Conservation (phyloP, 2,113 vertebrate species). For the Phasianus colchicus region DNA sequence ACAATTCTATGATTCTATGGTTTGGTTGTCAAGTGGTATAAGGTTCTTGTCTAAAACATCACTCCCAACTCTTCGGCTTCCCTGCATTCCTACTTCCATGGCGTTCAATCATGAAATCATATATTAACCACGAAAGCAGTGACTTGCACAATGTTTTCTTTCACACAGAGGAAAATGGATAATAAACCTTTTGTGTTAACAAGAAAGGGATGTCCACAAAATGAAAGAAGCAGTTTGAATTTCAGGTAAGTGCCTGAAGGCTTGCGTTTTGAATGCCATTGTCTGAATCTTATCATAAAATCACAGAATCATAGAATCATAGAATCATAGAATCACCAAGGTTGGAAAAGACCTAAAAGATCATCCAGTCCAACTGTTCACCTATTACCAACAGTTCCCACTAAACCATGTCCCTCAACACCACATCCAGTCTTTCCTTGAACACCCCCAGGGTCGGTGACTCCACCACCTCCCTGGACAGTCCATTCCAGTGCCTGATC, state of each 20-base stretch:
- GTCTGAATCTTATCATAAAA: not conserved
- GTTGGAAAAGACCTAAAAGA: too few relatives aligned
- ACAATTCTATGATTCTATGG: too few relatives aligned
- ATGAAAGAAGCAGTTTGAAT: not conserved
- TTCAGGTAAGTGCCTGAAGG: not conserved
- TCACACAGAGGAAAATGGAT: not conserved
- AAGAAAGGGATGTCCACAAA: not conserved
- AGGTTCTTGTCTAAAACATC: not conserved
- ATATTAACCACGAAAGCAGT: not conserved
- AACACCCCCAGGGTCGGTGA: too few relatives aligned
- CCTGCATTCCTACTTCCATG: not conserved
- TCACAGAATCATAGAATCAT: too few relatives aligned
- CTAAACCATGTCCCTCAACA: too few relatives aligned
- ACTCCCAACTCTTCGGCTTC: not conserved
- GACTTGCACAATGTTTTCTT: not conserved
- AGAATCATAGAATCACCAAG: too few relatives aligned
- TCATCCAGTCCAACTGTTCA: too few relatives aligned
- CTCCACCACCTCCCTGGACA: too few relatives aligned
- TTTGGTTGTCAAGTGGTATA: not conserved
- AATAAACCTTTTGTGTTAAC: fast-evolving
- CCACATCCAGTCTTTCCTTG: too few relatives aligned
- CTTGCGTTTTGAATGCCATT: not conserved
- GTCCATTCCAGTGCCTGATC: too few relatives aligned
- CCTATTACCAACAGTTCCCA: too few relatives aligned
- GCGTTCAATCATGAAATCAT: not conserved